Base-by-base conservation (phyloP, 1,140 invertebrate genomes). In the Drosophila truncata region DNA sequence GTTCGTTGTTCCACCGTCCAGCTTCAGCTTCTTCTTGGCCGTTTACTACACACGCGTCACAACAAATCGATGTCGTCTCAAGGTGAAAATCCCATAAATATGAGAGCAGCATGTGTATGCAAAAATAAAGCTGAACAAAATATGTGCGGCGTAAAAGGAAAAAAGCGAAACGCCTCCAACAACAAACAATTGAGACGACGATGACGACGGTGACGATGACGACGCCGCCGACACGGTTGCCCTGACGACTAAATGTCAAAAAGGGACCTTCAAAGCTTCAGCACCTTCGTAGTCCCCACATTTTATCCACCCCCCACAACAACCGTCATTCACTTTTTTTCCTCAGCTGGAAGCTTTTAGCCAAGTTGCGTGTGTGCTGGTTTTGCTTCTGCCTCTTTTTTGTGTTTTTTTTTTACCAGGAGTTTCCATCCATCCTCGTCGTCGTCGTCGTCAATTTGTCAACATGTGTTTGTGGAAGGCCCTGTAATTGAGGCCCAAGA, bases 21-120 rank as follows among this genome's bases (percentile, higher is more conserved):
- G 59, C 46, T 33, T 16, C 71, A 60, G 29, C 46, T 50, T 23
- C 59, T 33, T 29, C 44, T 23, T 41, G 13, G 50, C 18, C 71
- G 37, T 31, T 66, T 66, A 37, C 50, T 31, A 44, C 55, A 20
- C 69, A 60, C 64, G 65, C 78, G 81, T 84, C 84, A 88, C 64
- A 84, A 88, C 83, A 88, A 88, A 88, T 88, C 84, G 85, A 88
- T 88, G 85, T 79, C 73, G 85, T 90, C 81, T 88, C 84, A 88
- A 88, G 84, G 85, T 88, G 69, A 88, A 84, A 88, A 81, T 78
- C 72, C 54, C 62, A 87, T 70, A 87, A 87, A 80, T 80, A 83
- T 63, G 49, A 61, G 37, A 65, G 71, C 60, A 65, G 71, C 60
- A 72, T 61, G 74, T 69, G 46, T 46, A 81, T 58, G 42, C 41